Base-by-base conservation (phyloP, 2,113 vertebrate genomes). In the Rynchops niger region DNA sequence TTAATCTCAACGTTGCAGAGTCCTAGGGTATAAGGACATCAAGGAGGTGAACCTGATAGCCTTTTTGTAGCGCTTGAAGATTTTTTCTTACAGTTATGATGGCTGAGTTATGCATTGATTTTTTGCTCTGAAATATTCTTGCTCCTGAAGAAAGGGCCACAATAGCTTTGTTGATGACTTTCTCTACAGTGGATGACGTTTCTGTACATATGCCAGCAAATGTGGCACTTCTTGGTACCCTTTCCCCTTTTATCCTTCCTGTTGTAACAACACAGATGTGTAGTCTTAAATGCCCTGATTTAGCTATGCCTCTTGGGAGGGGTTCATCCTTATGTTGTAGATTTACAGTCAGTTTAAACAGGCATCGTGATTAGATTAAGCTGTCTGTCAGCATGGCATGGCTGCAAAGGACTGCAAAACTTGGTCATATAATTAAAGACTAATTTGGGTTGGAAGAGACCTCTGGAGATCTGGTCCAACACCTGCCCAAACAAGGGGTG, bases 61-160 rank as follows among this genome's bases (percentile, higher is more conserved):
- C 47, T 80, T 88, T 71, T 26, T 71, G 32, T 86, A 96, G 77
- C 94, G 59, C 88, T 90, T 83, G 25, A 25, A 77, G 23, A 29
- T 19, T 80, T 93, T 92, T 94, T 92, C 76, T 94, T 81, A 56
- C 67, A 93, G 88, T 95, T 96, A 42, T 84, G 80, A 92, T 80
- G 93, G 47, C 34, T 92, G 82, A 88, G n/a, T 83, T 94, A 59
- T 40, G 30, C 19, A 14, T 38, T 83, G n/a, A 61, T 36, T 77
- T 93, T 88, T 90, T 93, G 22, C 40, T 91, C 69, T 71, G 72
- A 93, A 96, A 78, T 81, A n/a, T 53, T 78, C 27, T 81, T 82
- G 9, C 62, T 87, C 53, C 30, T 53, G 42, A 81, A 50, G 82
- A 53, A 70, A 42, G n/a, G 11, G 29, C 45, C 34, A 45, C 45